Percentiles rank a stretch among this genome's conserved stretches.
Conservation (phyloP, 2,888 invertebrate species). For the Protodeltote pygarga region DNA sequence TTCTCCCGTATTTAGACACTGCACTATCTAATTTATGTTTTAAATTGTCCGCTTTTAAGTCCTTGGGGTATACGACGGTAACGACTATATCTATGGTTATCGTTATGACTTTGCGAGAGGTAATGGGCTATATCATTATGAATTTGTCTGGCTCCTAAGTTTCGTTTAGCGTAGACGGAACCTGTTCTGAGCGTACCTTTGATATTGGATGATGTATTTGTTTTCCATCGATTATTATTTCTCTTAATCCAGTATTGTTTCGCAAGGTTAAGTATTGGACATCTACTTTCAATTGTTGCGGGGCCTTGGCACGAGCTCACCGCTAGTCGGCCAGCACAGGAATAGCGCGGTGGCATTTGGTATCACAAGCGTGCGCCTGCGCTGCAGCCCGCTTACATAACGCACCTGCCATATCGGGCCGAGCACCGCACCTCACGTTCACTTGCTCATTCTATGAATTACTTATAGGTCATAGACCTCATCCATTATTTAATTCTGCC, state of each 20-base stretch:
- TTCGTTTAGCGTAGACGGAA: slow-evolving; percentile 54
- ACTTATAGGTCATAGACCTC: slow-evolving; percentile 85
- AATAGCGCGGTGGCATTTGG: slow-evolving; percentile 79
- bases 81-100: slow-evolving; percentile 77
- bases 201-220: slow-evolving; percentile 47
- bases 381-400: slow-evolving; percentile 79
- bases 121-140: slow-evolving; percentile 80
- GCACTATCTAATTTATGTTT: slow-evolving; percentile 85
- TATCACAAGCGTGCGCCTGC: slow-evolving; percentile 64
- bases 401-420: slow-evolving; percentile 85
- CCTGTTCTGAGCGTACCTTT: slow-evolving; percentile 68
- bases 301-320: slow-evolving; percentile 75
- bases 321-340: slow-evolving; percentile 66
- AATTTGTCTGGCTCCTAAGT: slow-evolving; percentile 74
- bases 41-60: slow-evolving; percentile 79
- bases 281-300: slow-evolving; percentile 78
- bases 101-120: slow-evolving; percentile 69
- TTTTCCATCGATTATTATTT: slow-evolving; percentile 52
- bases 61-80: slow-evolving; percentile 66
- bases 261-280: slow-evolving; percentile 64
- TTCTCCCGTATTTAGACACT: slow-evolving; percentile 84
- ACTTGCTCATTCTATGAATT: slow-evolving; percentile 85
- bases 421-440: slow-evolving; percentile 80
- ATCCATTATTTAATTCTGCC: slow-evolving; percentile 76
- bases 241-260: slow-evolving; percentile 55